phyloP scores from a whole-genome alignment of 1,140 invertebrate genomes.

The Anthonomus grandis region DNA sequence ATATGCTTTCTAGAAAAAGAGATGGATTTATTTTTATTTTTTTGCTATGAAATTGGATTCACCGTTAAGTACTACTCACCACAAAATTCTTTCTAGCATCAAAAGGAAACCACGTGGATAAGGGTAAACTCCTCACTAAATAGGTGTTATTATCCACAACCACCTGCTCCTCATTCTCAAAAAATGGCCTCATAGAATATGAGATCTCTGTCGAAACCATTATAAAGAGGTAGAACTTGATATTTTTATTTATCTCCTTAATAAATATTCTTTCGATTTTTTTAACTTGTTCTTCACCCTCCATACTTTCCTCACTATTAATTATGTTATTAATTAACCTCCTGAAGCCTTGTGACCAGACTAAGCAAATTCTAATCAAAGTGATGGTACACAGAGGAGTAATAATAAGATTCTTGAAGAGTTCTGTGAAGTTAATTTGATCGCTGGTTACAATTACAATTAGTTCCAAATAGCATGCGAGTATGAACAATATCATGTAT shows the following conservation, averaged over 20 bases:
- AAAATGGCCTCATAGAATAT: neutral
- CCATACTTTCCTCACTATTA: neutral
- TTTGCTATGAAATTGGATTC: neutral
- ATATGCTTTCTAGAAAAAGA: neutral
- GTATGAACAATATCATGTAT: neutral
- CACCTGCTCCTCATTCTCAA: neutral
- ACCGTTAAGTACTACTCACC: neutral
- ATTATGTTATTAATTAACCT: no score
- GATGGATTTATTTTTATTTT: no score
- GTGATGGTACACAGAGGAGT: constrained; percentile 2
- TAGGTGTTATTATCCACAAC: neutral
- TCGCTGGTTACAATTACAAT: neutral
- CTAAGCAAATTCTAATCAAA: neutral
- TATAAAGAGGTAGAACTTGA: neutral
- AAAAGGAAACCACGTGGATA: constrained; percentile 8
- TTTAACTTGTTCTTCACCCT: neutral
- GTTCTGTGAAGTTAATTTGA: neutral
- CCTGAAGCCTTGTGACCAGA: no score
- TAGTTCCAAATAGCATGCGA: neutral
- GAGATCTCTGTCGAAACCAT: constrained; percentile 7
- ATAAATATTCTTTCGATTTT: neutral
- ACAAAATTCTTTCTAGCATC: neutral
- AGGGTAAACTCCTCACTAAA: neutral
- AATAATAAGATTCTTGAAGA: constrained; percentile 6
- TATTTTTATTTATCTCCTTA: neutral